Conservation (phyloP, 1,140 invertebrate genomes). For the Drosophila nebulosa region DNA sequence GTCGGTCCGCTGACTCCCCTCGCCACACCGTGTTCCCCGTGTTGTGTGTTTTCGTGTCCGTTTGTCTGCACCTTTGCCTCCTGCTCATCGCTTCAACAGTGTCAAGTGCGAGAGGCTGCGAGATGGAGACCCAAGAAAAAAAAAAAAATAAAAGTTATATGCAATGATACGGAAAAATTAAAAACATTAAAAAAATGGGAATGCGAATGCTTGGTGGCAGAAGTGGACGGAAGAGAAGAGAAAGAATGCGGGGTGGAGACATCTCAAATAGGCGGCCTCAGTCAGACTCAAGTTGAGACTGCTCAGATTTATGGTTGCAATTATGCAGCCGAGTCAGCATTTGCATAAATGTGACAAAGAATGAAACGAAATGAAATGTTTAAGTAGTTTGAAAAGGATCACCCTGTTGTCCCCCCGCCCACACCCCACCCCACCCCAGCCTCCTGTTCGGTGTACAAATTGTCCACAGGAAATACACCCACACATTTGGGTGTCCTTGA, state of each 20-base stretch:
- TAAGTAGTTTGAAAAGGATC: slow-evolving; percentile 64
- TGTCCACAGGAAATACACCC: slow-evolving; percentile 20
- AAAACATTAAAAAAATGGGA: slow-evolving; percentile 58
- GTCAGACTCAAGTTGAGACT: slow-evolving; percentile 61
- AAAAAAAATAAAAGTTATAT: slow-evolving; percentile 19
- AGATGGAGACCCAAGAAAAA: slow-evolving; percentile 50
- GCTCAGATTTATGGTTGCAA: slow-evolving; percentile 72
- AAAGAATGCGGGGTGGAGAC: slow-evolving; percentile 14
- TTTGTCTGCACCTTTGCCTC: slow-evolving; percentile 42
- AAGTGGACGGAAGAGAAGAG: not conserved
- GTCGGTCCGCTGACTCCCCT: slow-evolving; percentile 23
- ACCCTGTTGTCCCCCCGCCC: not conserved
- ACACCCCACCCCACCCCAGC: not conserved
- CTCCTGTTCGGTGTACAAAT: not conserved
- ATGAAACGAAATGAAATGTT: slow-evolving; percentile 26
- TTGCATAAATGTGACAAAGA: slow-evolving; percentile 39
- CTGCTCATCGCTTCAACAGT: slow-evolving; percentile 35
- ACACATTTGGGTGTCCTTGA: slow-evolving; percentile 55
- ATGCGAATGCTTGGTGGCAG: not conserved
- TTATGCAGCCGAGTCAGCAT: slow-evolving; percentile 61
- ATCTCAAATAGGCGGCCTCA: slow-evolving; percentile 61
- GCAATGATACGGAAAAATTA: slow-evolving; percentile 80
- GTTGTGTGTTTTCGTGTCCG: too few species aligned
- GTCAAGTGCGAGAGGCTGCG: slow-evolving; percentile 60
- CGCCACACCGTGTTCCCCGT: slow-evolving; percentile 11